Evolutionary conservation across 2,113 vertebrate species (phyloP), one percentile per base, ranked within the genome.

Genomic region (Brachirus orientalis): DNA sequence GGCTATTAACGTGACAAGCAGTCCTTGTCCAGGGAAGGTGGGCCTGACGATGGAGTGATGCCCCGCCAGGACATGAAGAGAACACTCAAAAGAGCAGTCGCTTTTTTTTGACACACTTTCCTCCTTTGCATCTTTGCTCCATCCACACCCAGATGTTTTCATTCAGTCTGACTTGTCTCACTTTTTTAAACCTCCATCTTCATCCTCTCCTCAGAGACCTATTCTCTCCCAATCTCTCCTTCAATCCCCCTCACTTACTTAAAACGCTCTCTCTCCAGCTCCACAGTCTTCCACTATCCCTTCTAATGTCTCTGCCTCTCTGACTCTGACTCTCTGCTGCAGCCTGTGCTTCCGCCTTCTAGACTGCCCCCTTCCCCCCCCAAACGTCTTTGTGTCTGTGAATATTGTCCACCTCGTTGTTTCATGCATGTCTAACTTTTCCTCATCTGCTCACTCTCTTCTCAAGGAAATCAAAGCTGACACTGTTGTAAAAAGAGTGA

Each of bases 1-100:
- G 86, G 81, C 75, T 72, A 87, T 89, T 88, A 89, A 76, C 57
- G 71, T 86, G 84, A 87, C 87, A 83, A 82, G 83, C 57, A 16
- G 74, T 46, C 54, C 72, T 74, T 64, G 82, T 84, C 70, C 78
- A 10, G 67, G 79, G 55, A 77, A 79, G 82, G 78, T 77, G 84
- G 82, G 75, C 76, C 80, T 80, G 79, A 79, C 77, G 85, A 84
- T 58, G 38, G 72, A 69, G 72, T 53, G 72, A 59, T 82, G 75
- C 70, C 72, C 69, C 19, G 40, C 83, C 70, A 69, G 63, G 71
- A 67, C 54, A 22, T 35, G 52, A 60, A 51, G 61, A 65, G 51
- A 71, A 65, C 54, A 69, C 67, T 85, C 78, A 70, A 70, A 80
- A 69, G 56, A 77, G 70, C 57, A 72, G 38, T 67, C 10, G 16